Conservation (phyloP, 2,888 invertebrate species). For the Lordiphosa fenestrarum region DNA sequence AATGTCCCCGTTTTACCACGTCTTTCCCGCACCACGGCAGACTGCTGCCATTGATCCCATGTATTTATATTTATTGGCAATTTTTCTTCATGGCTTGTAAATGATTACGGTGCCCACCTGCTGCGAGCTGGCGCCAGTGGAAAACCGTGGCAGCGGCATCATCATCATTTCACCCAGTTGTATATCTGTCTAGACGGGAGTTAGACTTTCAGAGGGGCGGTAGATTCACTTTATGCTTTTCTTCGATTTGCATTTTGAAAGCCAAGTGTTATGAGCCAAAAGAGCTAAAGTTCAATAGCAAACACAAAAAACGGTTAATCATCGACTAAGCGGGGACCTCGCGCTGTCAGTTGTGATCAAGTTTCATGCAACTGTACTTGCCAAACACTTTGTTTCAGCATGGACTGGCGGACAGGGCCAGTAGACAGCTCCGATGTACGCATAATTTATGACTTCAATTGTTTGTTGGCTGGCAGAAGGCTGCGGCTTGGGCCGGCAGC, state of each 20-base stretch:
- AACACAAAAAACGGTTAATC: constrained; percentile 32
- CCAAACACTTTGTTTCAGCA: constrained; percentile 25
- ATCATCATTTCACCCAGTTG: constrained; percentile 16
- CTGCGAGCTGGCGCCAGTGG: constrained; percentile 34
- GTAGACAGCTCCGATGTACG: constrained; percentile 41
- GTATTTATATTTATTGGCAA: constrained; percentile 29
- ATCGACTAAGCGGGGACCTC: neutral
- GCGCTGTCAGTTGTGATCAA: constrained; percentile 9
- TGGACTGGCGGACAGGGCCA: neutral
- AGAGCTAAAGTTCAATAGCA: constrained; percentile 23
- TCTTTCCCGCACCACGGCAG: neutral
- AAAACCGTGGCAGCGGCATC: constrained; percentile 10
- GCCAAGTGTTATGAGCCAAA: constrained; percentile 50
- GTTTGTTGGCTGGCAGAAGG: constrained; percentile 25
- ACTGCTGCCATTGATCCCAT: constrained; percentile 12
- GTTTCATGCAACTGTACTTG: constrained; percentile 15
- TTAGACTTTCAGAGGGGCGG: constrained; percentile 33
- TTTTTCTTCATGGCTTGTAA: constrained; percentile 36
- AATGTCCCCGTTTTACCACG: constrained; percentile 15
- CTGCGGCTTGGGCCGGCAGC: constrained; percentile 28
- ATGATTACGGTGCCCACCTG: constrained; percentile 46
- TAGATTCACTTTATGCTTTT: constrained; percentile 1
- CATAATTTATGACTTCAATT: constrained; percentile 65
- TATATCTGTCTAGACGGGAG: constrained; percentile 52
- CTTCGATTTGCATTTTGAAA: constrained; percentile 54